A percentile compares a stretch with the other conserved stretches of the same genome.
Evolutionary conservation across 1,140 invertebrate species (phyloP).

Genomic region (Teleopsis dalmanni): DNA sequence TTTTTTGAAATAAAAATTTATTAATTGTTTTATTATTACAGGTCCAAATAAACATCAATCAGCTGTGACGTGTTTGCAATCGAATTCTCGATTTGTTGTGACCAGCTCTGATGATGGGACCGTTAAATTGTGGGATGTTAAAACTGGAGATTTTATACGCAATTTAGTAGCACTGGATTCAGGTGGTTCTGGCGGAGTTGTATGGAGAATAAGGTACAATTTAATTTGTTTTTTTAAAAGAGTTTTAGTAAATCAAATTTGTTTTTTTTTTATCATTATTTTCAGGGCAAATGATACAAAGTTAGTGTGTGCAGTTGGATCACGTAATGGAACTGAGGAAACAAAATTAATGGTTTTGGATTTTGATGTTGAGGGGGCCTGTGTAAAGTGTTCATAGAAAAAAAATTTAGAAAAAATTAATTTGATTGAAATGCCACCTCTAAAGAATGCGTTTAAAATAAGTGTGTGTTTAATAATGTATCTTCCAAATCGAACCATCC

Average conservation of each 20-base stretch:
- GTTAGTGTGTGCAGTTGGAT: constrained; percentile 96
- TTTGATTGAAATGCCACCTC: too few species aligned
- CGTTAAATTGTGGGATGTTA: constrained; percentile 97
- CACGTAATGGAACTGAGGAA: constrained; percentile 96
- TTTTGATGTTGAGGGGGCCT: constrained; percentile 79
- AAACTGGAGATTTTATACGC: constrained; percentile 89
- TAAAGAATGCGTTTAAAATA: too few species aligned
- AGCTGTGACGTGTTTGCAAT: constrained; percentile 96
- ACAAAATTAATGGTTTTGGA: constrained; percentile 96
- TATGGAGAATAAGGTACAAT: constrained; percentile 88
- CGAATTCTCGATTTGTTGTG: constrained; percentile 95
- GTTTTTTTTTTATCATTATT: background rate
- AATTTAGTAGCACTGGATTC: constrained; percentile 90
- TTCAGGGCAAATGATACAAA: constrained; percentile 83
- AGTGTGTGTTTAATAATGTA: too few species aligned
- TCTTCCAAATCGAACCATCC: background rate
- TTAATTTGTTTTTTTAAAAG: background rate
- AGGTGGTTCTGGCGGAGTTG: constrained; percentile 95
- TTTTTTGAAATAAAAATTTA: background rate
- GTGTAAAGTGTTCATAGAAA: constrained; percentile 49
- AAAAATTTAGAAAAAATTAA: too few species aligned
- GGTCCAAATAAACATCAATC: constrained; percentile 94
- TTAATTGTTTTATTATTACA: constrained; percentile 33
- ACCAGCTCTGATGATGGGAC: constrained; percentile 99
- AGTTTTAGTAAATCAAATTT: background rate